Evolutionary conservation across 2,113 vertebrate species (phyloP).

Genomic region (Pleuronectes platessa): DNA sequence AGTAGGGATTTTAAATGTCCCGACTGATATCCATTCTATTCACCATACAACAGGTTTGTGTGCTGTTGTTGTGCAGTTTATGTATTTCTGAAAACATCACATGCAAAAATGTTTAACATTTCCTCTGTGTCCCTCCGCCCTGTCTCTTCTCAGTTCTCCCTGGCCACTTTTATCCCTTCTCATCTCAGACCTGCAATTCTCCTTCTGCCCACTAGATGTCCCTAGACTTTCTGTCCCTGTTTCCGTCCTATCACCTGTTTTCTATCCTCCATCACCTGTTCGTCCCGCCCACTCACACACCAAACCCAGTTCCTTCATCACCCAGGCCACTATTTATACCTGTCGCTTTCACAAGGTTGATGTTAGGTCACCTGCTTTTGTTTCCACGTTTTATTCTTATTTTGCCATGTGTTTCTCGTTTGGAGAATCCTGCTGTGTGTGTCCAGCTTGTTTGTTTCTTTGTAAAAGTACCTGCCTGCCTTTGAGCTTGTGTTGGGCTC

Average conservation of each 20-base stretch:
- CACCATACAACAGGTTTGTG: too few species aligned
- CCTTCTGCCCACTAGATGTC: background rate
- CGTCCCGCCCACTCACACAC: background rate
- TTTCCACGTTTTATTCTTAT: background rate
- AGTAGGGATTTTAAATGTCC: too few species aligned
- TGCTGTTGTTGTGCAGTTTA: too few species aligned
- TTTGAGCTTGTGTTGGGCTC: background rate
- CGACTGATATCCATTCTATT: too few species aligned
- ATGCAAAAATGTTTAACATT: too few species aligned
- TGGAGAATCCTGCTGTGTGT: background rate
- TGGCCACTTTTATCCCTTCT: background rate
- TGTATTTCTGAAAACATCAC: too few species aligned
- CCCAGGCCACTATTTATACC: background rate
- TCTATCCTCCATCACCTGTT: background rate
- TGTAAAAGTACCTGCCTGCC: background rate
- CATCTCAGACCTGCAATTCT: background rate
- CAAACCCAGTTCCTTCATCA: background rate
- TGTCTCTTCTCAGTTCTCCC: background rate
- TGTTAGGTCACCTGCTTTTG: background rate
- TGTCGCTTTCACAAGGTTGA: background rate
- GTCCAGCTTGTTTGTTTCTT: background rate
- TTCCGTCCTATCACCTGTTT: background rate
- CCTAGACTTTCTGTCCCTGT: background rate
- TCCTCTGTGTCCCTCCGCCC: too few species aligned
- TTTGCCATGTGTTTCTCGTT: background rate